Evolutionary conservation across 1,140 invertebrate species (phyloP).

Genomic region (Eueides isabella): DNA sequence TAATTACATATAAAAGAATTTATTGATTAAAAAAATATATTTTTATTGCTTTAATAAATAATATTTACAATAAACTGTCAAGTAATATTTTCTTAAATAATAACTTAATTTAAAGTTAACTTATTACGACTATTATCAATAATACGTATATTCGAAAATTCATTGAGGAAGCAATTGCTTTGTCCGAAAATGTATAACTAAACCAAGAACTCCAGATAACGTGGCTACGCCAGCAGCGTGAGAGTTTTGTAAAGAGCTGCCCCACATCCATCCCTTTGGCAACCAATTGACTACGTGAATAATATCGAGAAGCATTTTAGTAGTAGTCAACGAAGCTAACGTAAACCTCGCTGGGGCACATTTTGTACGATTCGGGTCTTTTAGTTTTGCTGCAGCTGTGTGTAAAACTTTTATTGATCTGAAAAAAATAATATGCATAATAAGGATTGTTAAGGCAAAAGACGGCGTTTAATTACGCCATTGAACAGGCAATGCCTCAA

Average conservation of each 20-base stretch:
- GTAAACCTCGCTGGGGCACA: slow-evolving; percentile 62
- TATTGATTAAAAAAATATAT: no score
- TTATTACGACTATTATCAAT: no score
- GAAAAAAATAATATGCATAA: slow-evolving; percentile 13
- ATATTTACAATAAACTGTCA: not conserved
- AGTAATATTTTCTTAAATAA: no score
- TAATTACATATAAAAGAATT: no score
- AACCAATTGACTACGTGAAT: slow-evolving; percentile 69
- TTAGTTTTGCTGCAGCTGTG: slow-evolving; percentile 45
- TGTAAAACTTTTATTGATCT: slow-evolving; percentile 66
- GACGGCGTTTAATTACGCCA: no score
- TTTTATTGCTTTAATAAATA: no score
- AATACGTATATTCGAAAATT: not conserved
- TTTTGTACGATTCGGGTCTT: slow-evolving; percentile 49
- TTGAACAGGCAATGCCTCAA: no score
- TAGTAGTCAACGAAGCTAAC: slow-evolving; percentile 57
- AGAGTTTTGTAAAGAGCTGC: slow-evolving; percentile 45
- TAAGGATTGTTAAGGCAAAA: no score
- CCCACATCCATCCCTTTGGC: slow-evolving; percentile 69
- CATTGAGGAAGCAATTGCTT: slow-evolving; percentile 53
- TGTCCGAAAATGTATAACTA: slow-evolving; percentile 62
- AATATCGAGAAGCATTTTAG: slow-evolving; percentile 61
- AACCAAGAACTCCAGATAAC: slow-evolving; percentile 52
- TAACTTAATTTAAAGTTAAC: no score
- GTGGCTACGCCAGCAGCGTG: slow-evolving; percentile 56